Evolutionary conservation across 2,888 invertebrate genomes (phyloP).

Genomic region (Tubulanus polymorphus): DNA sequence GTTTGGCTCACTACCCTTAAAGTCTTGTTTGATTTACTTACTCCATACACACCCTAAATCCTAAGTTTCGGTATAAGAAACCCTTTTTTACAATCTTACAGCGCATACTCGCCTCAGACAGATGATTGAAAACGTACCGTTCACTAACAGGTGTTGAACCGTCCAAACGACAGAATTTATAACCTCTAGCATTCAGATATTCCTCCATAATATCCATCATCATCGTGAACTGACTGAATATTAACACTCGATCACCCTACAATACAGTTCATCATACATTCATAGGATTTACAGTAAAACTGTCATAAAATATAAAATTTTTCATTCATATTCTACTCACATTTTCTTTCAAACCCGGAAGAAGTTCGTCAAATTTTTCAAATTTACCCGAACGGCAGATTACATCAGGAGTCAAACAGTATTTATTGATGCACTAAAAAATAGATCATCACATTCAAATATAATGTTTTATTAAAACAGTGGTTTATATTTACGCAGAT

Average conservation of each 20-base stretch:
- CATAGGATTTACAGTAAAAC: not conserved
- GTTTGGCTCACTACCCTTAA: not conserved
- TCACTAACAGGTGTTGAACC: conserved; percentile 71
- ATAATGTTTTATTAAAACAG: not conserved
- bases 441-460: not conserved
- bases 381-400: conserved; percentile 87
- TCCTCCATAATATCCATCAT: conserved; percentile 89
- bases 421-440: not conserved
- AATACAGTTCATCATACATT: conserved; percentile 12
- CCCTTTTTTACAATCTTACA: too few relatives aligned
- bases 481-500: not conserved
- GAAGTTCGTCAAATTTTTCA: conserved; percentile 68
- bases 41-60: too few relatives aligned
- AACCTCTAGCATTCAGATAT: conserved; percentile 69
- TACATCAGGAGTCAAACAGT: conserved; percentile 56
- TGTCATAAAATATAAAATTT: not conserved
- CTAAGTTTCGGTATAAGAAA: too few relatives aligned
- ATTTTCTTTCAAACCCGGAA: conserved; percentile 66
- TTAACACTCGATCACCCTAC: conserved; percentile 66
- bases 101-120: too few relatives aligned
- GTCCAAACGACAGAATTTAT: conserved; percentile 79
- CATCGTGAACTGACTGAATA: conserved; percentile 96
- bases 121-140: conserved; percentile 41
- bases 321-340: conserved; percentile 26
- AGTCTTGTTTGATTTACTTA: too few relatives aligned